Percentiles rank a stretch among this genome's conserved stretches.
phyloP scores from a whole-genome alignment of 2,113 vertebrate genomes.

The Craseonycteris thonglongyai region DNA sequence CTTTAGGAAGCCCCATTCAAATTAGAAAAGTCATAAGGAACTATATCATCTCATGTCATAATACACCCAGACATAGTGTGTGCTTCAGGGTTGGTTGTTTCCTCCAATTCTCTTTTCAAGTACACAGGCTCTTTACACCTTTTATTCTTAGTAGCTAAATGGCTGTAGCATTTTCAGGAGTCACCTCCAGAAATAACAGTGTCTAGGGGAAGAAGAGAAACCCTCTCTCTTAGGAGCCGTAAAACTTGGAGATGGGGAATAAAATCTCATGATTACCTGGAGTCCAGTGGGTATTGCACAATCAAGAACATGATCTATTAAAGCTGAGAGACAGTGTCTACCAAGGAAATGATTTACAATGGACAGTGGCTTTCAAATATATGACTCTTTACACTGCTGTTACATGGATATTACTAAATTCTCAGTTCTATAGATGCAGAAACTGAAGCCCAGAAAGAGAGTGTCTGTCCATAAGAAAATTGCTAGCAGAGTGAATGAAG shows the following conservation, averaged over 20 bases:
- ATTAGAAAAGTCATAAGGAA: background rate
- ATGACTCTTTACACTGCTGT: background rate
- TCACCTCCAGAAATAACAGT: background rate
- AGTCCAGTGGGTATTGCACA: background rate
- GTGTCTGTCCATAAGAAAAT: background rate
- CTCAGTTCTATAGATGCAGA: background rate
- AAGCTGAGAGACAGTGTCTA: background rate
- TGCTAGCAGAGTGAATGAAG: background rate
- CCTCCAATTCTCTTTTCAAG: background rate
- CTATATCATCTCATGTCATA: background rate
- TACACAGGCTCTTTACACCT: background rate
- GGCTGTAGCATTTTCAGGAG: background rate
- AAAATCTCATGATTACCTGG: background rate
- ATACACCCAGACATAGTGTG: background rate
- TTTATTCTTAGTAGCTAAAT: background rate
- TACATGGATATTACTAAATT: background rate
- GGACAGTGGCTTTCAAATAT: background rate
- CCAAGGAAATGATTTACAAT: background rate
- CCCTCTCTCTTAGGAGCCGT: background rate
- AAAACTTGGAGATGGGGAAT: background rate
- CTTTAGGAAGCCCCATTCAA: background rate
- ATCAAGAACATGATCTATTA: background rate
- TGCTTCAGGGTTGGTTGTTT: background rate
- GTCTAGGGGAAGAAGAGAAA: background rate
- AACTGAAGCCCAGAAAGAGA: background rate